Evolutionary conservation across 2,113 vertebrate species (phyloP), one percentile per base, ranked within the genome.

Genomic region (Xenopus laevis): DNA sequence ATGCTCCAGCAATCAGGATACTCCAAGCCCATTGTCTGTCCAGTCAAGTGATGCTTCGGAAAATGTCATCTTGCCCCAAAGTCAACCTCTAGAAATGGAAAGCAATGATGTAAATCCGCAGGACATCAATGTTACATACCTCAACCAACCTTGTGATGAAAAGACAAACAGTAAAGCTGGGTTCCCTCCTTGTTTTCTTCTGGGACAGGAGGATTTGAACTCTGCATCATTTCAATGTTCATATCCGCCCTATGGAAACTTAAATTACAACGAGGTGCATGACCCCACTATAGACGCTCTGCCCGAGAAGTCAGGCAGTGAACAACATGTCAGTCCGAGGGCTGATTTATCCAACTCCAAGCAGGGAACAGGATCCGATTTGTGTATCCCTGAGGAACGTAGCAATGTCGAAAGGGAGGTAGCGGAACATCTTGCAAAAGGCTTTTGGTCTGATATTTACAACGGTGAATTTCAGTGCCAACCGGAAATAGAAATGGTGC

Each of bases 391-490:
- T 21, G 88, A 82, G 62, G 90, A 91, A 47, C 89, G 95, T 65
- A 98, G 94, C 70, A 94, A 89, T 0, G 95, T 95, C 59, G 96
- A 99, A 71, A 91, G 95, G 57, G 97, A 99, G 78, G 94, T 98
- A 67, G 96, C 96, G 2, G 96, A 99, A 80, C 97, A 99, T 86
- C 85, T 98, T 7, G 96, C 96, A 0, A 92, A 94, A 77, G 95
- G 96, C 3, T 98, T 99, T 82, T 99, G 97, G 97, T 85, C 90
- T 40, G 92, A 97, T 65, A 72, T 94, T 33, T 91, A 89, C 68
- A 88, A 83, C 15, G 71, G 89, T 18, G 86, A 89, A 40, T 27
- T 74, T 57, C 58, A 82, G 1, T 84, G 87, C 79, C 89, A 84
- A 21, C 12, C 81, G 12, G 85, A 85, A 62, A 57, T 88, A 7